phyloP scores from a whole-genome alignment of 2,113 vertebrate genomes.

The Mixornis gularis region DNA sequence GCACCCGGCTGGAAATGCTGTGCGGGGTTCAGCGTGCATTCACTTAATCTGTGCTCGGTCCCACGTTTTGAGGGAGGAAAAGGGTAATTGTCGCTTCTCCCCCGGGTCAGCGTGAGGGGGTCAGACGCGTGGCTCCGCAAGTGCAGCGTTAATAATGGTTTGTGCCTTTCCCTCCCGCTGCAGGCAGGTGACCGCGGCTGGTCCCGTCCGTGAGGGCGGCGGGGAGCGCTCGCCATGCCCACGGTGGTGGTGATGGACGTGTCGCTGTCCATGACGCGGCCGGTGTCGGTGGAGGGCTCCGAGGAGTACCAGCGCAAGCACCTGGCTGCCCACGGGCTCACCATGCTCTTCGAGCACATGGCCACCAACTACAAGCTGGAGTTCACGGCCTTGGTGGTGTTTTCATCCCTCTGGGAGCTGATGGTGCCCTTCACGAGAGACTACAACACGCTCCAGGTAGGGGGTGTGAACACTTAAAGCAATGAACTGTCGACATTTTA shows the following conservation, averaged over 20 bases:
- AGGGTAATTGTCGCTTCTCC: not conserved
- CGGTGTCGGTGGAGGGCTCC: conserved; percentile 84
- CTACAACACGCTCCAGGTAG: conserved; percentile 94
- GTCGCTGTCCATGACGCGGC: conserved; percentile 97
- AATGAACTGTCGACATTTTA: accelerated
- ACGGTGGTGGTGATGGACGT: conserved; percentile 96
- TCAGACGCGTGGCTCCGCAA: accelerated
- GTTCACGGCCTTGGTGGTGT: conserved; percentile 91
- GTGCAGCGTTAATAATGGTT: accelerated
- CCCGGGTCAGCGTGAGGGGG: not conserved
- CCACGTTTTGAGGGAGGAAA: accelerated
- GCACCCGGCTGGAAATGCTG: not conserved
- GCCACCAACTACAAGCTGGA: conserved; percentile 95
- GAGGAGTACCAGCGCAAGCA: conserved; percentile 97
- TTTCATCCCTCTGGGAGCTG: conserved; percentile 94
- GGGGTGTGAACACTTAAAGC: accelerated
- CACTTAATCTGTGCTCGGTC: accelerated
- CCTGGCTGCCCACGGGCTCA: conserved; percentile 91
- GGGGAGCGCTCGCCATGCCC: conserved; percentile 77
- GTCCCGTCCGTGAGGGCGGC: not conserved
- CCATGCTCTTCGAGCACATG: conserved; percentile 98
- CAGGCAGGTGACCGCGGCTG: not conserved
- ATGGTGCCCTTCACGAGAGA: conserved; percentile 97
- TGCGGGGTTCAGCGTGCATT: accelerated
- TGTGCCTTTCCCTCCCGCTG: not conserved